Conservation (phyloP, 2,797 vertebrate genomes). For the Lepus townsendii region DNA sequence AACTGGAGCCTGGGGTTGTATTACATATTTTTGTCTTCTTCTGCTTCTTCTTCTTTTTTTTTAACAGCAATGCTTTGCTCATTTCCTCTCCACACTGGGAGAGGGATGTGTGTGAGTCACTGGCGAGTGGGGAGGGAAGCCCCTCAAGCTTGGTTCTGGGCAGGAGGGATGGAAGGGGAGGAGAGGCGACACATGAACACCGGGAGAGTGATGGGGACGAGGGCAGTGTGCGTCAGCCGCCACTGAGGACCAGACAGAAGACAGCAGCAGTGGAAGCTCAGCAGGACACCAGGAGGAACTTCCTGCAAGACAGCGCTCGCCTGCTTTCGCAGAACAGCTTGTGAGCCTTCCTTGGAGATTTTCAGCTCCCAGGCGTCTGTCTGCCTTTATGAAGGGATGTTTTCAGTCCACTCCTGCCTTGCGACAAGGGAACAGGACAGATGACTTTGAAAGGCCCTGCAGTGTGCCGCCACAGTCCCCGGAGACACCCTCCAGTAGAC, state of each 20-base stretch:
- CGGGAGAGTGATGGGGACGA: neutral
- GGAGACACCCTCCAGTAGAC: neutral
- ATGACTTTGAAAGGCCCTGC: neutral
- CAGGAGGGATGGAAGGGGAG: slow-evolving; percentile 1
- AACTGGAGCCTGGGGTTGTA: slow-evolving; percentile 72
- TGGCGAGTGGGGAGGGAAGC: slow-evolving; percentile 19
- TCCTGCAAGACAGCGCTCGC: neutral
- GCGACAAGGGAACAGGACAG: neutral
- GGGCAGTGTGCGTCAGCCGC: neutral
- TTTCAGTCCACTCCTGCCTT: neutral
- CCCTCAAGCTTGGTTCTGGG: neutral
- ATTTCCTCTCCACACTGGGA: slow-evolving; percentile 58
- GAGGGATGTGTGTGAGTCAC: slow-evolving; percentile 39
- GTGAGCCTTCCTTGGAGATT: neutral
- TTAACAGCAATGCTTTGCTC: slow-evolving; percentile 58
- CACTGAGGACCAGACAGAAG: neutral
- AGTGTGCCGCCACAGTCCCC: neutral
- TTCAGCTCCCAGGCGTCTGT: neutral
- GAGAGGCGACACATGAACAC: neutral
- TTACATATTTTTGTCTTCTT: slow-evolving; percentile 69
- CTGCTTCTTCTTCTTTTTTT: neutral
- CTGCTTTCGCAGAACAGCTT: neutral
- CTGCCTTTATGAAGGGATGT: neutral
- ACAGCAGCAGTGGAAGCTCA: neutral
- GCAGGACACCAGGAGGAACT: neutral